phyloP scores from a whole-genome alignment of 2,113 vertebrate genomes.

The Sinocyclocheilus anshuiensis region DNA sequence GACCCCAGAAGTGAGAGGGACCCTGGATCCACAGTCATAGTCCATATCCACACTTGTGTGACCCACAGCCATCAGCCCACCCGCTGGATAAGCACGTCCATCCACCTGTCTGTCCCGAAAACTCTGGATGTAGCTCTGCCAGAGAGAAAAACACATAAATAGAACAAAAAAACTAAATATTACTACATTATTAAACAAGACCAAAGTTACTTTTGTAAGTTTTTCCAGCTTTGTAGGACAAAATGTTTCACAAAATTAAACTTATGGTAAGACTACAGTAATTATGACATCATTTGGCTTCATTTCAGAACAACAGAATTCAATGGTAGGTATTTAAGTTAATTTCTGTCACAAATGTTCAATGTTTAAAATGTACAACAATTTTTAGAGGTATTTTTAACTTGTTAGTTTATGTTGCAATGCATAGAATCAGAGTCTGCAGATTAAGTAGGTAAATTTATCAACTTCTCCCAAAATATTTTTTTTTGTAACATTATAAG shows the following conservation, averaged over 20 bases:
- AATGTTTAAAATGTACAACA: no score
- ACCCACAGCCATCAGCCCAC: constrained; percentile 78
- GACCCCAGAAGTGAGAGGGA: constrained; percentile 84
- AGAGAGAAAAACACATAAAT: not conserved
- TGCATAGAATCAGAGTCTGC: not conserved
- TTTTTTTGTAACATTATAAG: no score
- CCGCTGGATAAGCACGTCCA: constrained; percentile 76
- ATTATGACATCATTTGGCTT: not conserved
- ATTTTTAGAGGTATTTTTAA: no score
- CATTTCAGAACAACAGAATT: no score
- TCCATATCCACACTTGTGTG: constrained; percentile 85
- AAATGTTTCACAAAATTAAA: not conserved
- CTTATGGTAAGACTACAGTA: no score
- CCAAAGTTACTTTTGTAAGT: not conserved
- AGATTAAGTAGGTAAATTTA: not conserved
- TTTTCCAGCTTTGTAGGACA: not conserved
- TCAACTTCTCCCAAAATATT: not conserved
- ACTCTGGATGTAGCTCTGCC: constrained; percentile 98
- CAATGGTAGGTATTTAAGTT: no score
- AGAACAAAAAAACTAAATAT: not conserved
- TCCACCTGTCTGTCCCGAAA: constrained; percentile 92
- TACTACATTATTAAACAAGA: not conserved
- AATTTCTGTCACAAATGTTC: no score
- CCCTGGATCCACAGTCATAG: constrained; percentile 87
- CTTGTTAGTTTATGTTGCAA: not conserved